Percentiles rank a stretch among this genome's conserved stretches.
These are phyloP conservation scores for Percopsis omiscomaycus DNA, from an alignment of 2,797 vertebrate genomes.

Conservation along the genomic window DNA sequence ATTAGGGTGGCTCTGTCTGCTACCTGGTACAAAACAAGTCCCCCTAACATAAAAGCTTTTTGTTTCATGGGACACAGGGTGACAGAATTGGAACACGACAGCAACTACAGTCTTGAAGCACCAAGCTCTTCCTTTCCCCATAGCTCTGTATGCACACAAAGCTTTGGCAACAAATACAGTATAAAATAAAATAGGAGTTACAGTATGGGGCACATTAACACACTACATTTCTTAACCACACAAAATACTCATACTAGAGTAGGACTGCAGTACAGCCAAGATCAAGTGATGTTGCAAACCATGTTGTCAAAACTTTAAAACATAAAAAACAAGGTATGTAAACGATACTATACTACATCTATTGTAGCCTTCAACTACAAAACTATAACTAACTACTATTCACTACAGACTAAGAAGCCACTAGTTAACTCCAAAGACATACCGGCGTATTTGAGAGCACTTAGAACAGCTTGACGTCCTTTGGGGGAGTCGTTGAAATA, in stretches of 20 bases:
- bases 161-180: conserved; percentile 10
- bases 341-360: not conserved
- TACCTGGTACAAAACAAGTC: conserved; percentile 21
- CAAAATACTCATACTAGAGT: too few species aligned
- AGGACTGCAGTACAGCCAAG: too few species aligned
- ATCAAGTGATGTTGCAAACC: too few species aligned
- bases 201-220: conserved; percentile 21
- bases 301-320: not conserved
- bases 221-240: conserved; percentile 27
- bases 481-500: conserved; percentile 47
- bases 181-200: not conserved
- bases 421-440: conserved; percentile 42
- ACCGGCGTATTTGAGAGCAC: conserved; percentile 71
- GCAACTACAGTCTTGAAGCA: not conserved
- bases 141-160: conserved; percentile 23
- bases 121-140: conserved; percentile 8
- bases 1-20: not conserved
- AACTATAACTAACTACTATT: conserved; percentile 13
- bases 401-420: conserved; percentile 16
- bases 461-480: conserved; percentile 64
- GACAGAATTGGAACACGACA: conserved; percentile 42
- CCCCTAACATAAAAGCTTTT: conserved; percentile 7
- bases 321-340: not conserved
- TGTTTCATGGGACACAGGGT: conserved; percentile 17
- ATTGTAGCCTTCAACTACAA: conserved; percentile 15